Evolutionary conservation across 2,797 vertebrate species (phyloP).

Genomic region (Alauda arvensis): DNA sequence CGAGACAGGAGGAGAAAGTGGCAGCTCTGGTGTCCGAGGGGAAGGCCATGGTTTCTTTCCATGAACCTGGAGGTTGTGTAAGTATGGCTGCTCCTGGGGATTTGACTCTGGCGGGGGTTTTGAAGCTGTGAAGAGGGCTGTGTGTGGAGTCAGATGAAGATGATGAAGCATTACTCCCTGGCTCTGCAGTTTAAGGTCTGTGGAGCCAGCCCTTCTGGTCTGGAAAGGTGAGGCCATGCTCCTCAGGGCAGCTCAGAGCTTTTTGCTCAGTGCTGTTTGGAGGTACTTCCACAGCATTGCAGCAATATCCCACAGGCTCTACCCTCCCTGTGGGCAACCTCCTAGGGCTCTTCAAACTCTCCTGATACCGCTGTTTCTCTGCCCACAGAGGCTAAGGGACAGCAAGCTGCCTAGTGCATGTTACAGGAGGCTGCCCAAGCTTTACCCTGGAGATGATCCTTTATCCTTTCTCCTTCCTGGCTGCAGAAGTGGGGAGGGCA

Average conservation of each 20-base stretch:
- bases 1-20: background rate
- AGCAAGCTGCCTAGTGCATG: fast-evolving
- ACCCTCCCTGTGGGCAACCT: fast-evolving
- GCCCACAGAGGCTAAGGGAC: background rate
- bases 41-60: background rate
- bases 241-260: background rate
- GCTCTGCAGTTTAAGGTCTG: background rate
- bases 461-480: background rate
- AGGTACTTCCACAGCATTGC: fast-evolving
- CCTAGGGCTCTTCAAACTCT: background rate
- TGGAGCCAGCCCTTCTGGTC: background rate
- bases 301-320: background rate
- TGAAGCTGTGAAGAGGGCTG: background rate
- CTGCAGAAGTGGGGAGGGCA: background rate
- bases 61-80: background rate
- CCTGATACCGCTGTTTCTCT: background rate
- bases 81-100: background rate
- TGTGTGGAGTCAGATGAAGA: background rate
- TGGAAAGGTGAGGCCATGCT: background rate
- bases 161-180: fast-evolving
- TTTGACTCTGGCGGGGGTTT: background rate
- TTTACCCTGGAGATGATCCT: background rate
- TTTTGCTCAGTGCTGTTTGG: background rate
- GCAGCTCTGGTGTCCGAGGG: fast-evolving
- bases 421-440: background rate